A percentile compares a stretch with the other conserved stretches of the same genome.
These are phyloP conservation scores for Acipenser oxyrinchus DNA, from an alignment of 2,797 vertebrate genomes.

Conservation along the genomic window DNA sequence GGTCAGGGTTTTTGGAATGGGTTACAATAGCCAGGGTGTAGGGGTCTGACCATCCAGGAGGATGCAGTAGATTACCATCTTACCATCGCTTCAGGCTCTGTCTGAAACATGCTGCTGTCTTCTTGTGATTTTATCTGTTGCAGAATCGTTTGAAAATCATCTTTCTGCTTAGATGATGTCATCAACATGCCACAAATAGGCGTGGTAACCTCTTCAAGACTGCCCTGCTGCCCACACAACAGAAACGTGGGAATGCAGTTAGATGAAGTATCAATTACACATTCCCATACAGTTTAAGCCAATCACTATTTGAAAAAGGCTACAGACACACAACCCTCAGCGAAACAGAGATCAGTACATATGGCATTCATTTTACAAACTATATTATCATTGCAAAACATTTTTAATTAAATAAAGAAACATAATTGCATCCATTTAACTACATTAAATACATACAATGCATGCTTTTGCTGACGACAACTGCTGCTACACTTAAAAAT, in stretches of 20 bases:
- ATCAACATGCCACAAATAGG: conserved; percentile 21
- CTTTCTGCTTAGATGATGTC: conserved; percentile 26
- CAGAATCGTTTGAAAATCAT: conserved; percentile 46
- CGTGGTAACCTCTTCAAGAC: conserved; percentile 37
- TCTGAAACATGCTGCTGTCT: conserved; percentile 33
- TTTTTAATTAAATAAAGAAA: conserved; percentile 3
- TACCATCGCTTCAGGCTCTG: conserved; percentile 43
- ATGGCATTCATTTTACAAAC: too few relatives aligned
- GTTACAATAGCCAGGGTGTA: too few relatives aligned
- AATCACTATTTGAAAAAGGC: not conserved
- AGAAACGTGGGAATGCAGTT: too few relatives aligned
- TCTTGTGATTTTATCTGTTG: conserved; percentile 50
- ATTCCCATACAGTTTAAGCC: too few relatives aligned
- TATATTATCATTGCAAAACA: not conserved
- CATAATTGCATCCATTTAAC: too few relatives aligned
- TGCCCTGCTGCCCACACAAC: conserved; percentile 29
- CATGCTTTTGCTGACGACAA: not conserved
- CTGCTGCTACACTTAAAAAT: too few relatives aligned
- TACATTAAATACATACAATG: not conserved
- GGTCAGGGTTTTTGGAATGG: too few relatives aligned
- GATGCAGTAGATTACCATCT: conserved; percentile 13
- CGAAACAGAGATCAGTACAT: not conserved
- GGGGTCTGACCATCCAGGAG: too few relatives aligned
- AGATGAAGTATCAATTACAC: too few relatives aligned
- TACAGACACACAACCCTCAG: not conserved